These are phyloP conservation scores for Drosophila truncata DNA, from an alignment of 1,140 invertebrate genomes.

Conservation along the genomic window DNA sequence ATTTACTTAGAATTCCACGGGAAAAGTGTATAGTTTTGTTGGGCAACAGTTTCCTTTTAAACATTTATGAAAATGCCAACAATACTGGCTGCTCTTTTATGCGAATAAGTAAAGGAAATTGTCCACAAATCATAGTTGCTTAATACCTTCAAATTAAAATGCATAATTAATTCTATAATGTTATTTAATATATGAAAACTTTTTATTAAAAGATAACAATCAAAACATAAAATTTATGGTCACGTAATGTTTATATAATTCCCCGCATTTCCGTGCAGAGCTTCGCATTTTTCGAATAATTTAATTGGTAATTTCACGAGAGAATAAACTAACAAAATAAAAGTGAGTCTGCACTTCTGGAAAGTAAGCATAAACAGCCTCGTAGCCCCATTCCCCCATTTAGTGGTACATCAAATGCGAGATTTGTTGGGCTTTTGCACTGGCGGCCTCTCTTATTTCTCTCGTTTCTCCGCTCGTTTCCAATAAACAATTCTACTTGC, in stretches of 20 bases:
- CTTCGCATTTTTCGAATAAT: slow-evolving; percentile 22
- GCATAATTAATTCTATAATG: slow-evolving; percentile 1
- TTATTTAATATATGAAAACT: slow-evolving; percentile 3
- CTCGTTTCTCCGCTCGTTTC: slow-evolving; percentile 31
- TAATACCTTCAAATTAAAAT: not conserved
- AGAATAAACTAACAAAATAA: slow-evolving; percentile 45
- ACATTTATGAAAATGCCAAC: slow-evolving; percentile 18
- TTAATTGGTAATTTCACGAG: slow-evolving; percentile 32
- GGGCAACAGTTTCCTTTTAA: not conserved
- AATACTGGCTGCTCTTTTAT: not conserved
- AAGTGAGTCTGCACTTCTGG: slow-evolving; percentile 56
- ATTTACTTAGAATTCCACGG: slow-evolving; percentile 5
- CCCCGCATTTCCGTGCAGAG: slow-evolving; percentile 30
- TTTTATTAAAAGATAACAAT: slow-evolving; percentile 24
- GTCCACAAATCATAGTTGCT: not conserved
- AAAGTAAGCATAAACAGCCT: slow-evolving; percentile 40
- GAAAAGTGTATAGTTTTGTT: not conserved
- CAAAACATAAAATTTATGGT: slow-evolving; percentile 21
- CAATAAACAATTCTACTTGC: slow-evolving; percentile 75
- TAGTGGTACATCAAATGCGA: slow-evolving; percentile 40
- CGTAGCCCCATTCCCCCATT: slow-evolving; percentile 36
- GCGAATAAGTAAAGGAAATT: not conserved
- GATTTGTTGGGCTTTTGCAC: slow-evolving; percentile 51
- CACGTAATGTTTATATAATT: slow-evolving; percentile 49
- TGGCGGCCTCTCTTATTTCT: slow-evolving; percentile 6